A percentile compares a stretch with the other conserved stretches of the same genome.
phyloP scores from a whole-genome alignment of 1,140 invertebrate species.

The Orussus abietinus region DNA sequence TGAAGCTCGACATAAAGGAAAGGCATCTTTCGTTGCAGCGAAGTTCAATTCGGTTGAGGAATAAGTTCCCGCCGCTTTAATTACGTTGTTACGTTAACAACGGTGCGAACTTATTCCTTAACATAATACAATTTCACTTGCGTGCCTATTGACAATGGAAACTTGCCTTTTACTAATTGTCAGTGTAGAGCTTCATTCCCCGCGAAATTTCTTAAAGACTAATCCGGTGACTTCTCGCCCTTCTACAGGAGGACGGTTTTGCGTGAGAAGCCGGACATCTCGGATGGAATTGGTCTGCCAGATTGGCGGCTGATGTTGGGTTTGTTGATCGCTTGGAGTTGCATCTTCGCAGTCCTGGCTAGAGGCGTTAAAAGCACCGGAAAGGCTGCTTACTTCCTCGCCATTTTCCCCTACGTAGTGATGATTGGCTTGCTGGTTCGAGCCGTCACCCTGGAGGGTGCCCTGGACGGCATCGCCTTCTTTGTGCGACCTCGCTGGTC shows the following conservation, averaged over 20 bases:
- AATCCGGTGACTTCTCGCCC: too few relatives aligned
- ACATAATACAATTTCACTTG: too few relatives aligned
- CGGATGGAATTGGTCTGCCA: slow-evolving; percentile 62
- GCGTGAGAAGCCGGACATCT: slow-evolving; percentile 58
- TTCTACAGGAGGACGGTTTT: slow-evolving; percentile 57
- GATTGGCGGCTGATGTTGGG: slow-evolving; percentile 63
- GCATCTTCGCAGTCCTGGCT: slow-evolving; percentile 60
- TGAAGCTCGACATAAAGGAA: too few relatives aligned
- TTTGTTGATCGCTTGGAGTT: slow-evolving; percentile 60
- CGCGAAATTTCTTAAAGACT: too few relatives aligned
- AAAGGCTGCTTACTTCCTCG: slow-evolving; percentile 60
- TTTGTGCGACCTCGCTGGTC: slow-evolving; percentile 66
- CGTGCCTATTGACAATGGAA: too few relatives aligned
- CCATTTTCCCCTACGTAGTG: slow-evolving; percentile 64
- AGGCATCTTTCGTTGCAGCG: too few relatives aligned
- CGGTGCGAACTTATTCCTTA: too few relatives aligned
- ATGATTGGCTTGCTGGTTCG: slow-evolving; percentile 59
- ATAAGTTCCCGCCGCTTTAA: too few relatives aligned
- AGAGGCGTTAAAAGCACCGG: slow-evolving; percentile 59
- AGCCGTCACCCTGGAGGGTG: slow-evolving; percentile 51
- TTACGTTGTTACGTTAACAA: too few relatives aligned
- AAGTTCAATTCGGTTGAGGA: too few relatives aligned
- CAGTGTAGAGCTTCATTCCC: not conserved
- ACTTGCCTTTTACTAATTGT: too few relatives aligned
- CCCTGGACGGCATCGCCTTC: slow-evolving; percentile 67